Percentiles rank a stretch among this genome's conserved stretches.
Evolutionary conservation across 1,140 invertebrate genomes (phyloP).

Genomic region (Drosophila nigrodunni): DNA sequence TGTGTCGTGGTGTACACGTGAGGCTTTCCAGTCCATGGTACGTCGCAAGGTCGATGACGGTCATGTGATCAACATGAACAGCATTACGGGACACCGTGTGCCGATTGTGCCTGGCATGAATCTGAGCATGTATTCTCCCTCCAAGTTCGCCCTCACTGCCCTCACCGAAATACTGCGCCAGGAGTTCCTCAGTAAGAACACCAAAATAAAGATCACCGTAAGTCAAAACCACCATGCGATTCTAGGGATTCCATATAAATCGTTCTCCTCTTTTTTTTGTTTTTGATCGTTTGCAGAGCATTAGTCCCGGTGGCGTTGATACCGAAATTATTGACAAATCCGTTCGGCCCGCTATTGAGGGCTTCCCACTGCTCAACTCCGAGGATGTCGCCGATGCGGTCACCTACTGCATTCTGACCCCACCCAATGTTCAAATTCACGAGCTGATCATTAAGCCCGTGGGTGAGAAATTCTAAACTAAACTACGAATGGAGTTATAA

Average conservation of each 20-base stretch:
- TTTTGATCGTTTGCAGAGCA: constrained; percentile 83
- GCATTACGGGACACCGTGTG: constrained; percentile 85
- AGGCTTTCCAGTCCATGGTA: constrained; percentile 88
- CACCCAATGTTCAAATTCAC: constrained; percentile 77
- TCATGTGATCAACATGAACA: constrained; percentile 90
- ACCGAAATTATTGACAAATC: constrained; percentile 54
- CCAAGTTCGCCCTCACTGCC: constrained; percentile 89
- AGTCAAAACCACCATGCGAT: constrained; percentile 9
- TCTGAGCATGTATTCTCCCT: constrained; percentile 87
- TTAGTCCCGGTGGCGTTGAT: constrained; percentile 85
- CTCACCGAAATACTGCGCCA: constrained; percentile 88
- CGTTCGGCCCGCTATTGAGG: fast-evolving
- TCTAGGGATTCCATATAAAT: neutral
- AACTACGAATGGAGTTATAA: neutral
- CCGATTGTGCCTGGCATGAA: constrained; percentile 69
- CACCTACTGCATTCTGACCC: constrained; percentile 86
- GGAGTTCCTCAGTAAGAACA: constrained; percentile 87
- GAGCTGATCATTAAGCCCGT: constrained; percentile 76
- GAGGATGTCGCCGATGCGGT: constrained; percentile 87
- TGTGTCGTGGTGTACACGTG: constrained; percentile 88
- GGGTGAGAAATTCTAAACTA: constrained; percentile 51
- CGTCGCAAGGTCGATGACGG: constrained; percentile 88
- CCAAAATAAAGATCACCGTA: constrained; percentile 88
- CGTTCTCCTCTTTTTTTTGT: neutral
- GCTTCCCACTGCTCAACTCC: constrained; percentile 66